Base-by-base conservation (phyloP, 2,888 invertebrate genomes). In the Eulithis prunata region DNA sequence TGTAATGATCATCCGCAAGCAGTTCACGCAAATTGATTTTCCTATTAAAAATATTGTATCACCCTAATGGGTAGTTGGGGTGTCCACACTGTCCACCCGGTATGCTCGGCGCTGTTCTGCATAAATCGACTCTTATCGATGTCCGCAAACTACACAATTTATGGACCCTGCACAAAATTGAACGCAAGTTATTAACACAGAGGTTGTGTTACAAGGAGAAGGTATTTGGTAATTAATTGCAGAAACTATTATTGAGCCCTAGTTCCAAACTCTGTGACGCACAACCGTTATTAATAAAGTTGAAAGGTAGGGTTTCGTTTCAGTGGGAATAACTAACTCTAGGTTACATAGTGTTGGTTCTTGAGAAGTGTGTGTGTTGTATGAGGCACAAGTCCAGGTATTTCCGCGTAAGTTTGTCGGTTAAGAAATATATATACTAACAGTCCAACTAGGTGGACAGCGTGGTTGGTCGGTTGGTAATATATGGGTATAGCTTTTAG, bases 41-140 rank as follows among this genome's bases (percentile, higher is more conserved):
- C 3, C 47, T 5, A 49, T 49, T 21, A 21, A n/a, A 49, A 21
- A 10, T 3, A 11, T 10, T 49, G 3, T 6, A 49, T 10, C 21
- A 10, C 8, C 14, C 21, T 58, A 58, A 51, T 52, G 58, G 51
- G 58, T 38, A 12, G 53, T 59, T 3, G 52, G 52, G 59, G 59
- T 59, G 58, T 51, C 59, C 43, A 59, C 52, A 43, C 8, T 32
- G 32, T 32, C 32, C 10, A n/a, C 49, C 28, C 46, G 46, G 57
- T 43, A 45, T 13, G 13, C 51, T 45, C 4, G 28, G 12, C 51
- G 41, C 13, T 52, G 13, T 56, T 47, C 14, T 60, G 57, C 68
- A 70, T 73, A 73, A 73, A 73, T 73, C 62, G 64, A 54, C 58
- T 55, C 64, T 68, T 73, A 73, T 71, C 73, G 65, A 64, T 58